These are phyloP conservation scores for Herpetotheres cachinnans DNA, from an alignment of 2,113 vertebrate species.

Conservation along the genomic window DNA sequence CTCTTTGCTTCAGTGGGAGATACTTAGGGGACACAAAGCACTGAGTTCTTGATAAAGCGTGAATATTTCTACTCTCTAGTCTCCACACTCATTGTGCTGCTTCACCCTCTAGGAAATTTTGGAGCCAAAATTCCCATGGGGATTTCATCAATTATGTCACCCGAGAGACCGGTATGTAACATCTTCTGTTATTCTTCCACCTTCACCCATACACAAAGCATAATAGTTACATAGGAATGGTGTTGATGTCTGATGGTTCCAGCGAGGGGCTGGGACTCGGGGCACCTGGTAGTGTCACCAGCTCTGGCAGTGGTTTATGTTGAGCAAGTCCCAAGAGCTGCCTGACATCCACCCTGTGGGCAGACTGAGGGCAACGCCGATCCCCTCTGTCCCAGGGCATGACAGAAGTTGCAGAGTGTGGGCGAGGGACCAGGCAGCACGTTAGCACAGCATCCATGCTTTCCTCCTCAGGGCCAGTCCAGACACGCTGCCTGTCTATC, in stretches of 20 bases:
- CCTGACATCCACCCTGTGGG: rapidly evolving
- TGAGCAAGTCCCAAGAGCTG: background rate
- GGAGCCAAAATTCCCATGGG: slow-evolving; percentile 56
- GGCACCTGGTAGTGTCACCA: background rate
- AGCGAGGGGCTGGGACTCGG: background rate
- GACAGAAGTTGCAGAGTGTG: background rate
- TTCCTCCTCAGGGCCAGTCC: background rate
- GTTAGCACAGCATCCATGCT: background rate
- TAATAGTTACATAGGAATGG: background rate
- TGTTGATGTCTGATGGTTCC: background rate
- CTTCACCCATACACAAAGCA: background rate
- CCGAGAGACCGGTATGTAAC: slow-evolving; percentile 56
- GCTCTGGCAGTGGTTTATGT: background rate
- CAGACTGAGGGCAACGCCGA: background rate
- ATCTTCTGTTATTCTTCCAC: background rate
- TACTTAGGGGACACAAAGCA: background rate
- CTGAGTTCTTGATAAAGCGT: background rate
- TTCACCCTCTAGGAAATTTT: slow-evolving; percentile 47
- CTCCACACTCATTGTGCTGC: background rate
- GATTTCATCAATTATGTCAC: slow-evolving; percentile 65
- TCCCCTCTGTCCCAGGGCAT: background rate
- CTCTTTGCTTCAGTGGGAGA: background rate
- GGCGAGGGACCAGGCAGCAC: background rate
- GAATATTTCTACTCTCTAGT: background rate
- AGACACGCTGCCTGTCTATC: background rate